phyloP scores from a whole-genome alignment of 2,113 vertebrate genomes.

The Mesembrinibis cayennensis region DNA sequence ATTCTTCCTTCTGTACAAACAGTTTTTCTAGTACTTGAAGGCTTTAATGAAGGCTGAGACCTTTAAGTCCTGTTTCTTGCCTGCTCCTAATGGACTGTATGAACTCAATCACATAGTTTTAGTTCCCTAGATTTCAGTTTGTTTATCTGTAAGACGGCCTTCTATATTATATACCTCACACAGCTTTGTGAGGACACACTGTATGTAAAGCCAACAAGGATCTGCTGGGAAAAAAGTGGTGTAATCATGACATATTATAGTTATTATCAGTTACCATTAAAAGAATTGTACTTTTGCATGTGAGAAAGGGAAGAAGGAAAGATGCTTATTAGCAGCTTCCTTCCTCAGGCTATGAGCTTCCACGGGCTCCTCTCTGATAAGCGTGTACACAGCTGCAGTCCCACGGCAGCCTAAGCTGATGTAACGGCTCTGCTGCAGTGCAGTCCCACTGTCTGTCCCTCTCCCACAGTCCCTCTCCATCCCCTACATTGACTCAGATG shows the following conservation, averaged over 20 bases:
- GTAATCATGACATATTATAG: constrained; percentile 15
- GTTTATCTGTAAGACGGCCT: background rate
- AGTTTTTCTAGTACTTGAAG: background rate
- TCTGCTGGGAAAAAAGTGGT: background rate
- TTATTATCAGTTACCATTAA: constrained; percentile 9
- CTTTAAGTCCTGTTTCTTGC: background rate
- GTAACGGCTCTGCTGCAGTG: background rate
- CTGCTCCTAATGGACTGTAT: background rate
- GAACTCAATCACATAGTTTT: background rate
- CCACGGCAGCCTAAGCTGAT: background rate
- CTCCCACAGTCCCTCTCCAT: background rate
- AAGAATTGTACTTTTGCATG: constrained; percentile 1
- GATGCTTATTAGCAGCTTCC: constrained; percentile 48
- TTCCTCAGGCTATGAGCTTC: constrained; percentile 40
- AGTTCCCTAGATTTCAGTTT: background rate
- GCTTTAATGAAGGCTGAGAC: background rate
- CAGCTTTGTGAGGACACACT: background rate
- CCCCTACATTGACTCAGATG: background rate
- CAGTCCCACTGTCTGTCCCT: background rate
- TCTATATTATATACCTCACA: background rate
- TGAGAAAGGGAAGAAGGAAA: constrained; percentile 35
- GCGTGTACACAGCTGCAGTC: background rate
- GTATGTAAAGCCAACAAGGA: background rate
- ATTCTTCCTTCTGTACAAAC: background rate
- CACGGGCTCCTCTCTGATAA: background rate